Evolutionary conservation across 2,888 invertebrate species (phyloP).

Genomic region (Yponomeuta plumbellus): DNA sequence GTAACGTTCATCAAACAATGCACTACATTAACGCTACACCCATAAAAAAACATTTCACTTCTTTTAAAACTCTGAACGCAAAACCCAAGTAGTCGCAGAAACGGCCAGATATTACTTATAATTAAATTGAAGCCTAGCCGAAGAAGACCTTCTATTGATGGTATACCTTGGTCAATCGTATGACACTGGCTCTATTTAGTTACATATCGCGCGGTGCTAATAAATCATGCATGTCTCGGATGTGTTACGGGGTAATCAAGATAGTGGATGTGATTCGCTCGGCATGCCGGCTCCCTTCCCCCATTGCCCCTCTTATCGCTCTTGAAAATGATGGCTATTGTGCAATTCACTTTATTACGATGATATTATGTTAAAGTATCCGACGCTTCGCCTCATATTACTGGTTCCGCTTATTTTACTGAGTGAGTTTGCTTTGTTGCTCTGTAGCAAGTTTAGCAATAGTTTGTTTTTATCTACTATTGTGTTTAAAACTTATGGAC

Average conservation of each 20-base stretch:
- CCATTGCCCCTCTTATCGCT: neutral
- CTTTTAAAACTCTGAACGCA: too few relatives aligned
- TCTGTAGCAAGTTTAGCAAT: too few relatives aligned
- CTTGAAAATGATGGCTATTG: conserved; percentile 1
- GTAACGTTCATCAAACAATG: too few relatives aligned
- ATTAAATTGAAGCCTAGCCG: neutral
- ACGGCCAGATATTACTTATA: too few relatives aligned
- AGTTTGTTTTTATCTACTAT: too few relatives aligned
- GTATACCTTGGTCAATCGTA: neutral
- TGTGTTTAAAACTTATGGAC: too few relatives aligned
- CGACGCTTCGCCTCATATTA: neutral
- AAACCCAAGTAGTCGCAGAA: too few relatives aligned
- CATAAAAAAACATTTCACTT: too few relatives aligned
- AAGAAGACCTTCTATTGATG: neutral
- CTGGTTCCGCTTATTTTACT: neutral
- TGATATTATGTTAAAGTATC: neutral
- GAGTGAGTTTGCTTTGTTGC: neutral
- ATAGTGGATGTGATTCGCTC: neutral
- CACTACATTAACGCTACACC: too few relatives aligned
- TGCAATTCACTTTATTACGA: neutral
- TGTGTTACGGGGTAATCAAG: conserved; percentile 1
- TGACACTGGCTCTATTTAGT: neutral
- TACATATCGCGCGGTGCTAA: neutral
- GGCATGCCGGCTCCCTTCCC: neutral
- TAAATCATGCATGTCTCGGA: neutral